phyloP scores from a whole-genome alignment of 2,888 invertebrate genomes.

The Pheosia gnoma region DNA sequence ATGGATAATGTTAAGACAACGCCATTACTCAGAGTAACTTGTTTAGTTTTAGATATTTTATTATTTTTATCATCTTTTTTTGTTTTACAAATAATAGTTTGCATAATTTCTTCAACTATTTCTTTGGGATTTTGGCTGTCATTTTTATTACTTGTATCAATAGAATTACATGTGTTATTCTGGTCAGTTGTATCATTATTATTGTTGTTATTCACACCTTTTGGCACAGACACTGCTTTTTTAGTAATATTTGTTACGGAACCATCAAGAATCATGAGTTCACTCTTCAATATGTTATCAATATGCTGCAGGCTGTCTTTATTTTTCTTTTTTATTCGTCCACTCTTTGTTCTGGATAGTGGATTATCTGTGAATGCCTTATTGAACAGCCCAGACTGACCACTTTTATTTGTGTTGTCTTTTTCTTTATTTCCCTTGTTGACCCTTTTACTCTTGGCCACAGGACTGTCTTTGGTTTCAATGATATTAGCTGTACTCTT shows the following conservation, averaged over 20 bases:
- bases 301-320: conserved; percentile 56
- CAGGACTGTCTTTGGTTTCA: conserved; percentile 12
- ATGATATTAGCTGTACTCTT: conserved; percentile 4
- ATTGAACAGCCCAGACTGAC: background rate
- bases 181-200: conserved; percentile 65
- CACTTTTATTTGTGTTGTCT: background rate
- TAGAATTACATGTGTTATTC: conserved; percentile 41
- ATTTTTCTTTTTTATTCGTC: conserved; percentile 48
- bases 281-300: conserved; percentile 66
- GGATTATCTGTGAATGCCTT: conserved; percentile 1
- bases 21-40: conserved; percentile 48
- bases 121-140: conserved; percentile 6
- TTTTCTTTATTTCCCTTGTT: conserved; percentile 13
- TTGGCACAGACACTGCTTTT: conserved; percentile 10
- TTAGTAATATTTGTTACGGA: conserved; percentile 18
- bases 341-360: conserved; percentile 45
- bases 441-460: conserved; percentile 15
- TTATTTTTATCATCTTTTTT: conserved; percentile 18
- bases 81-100: conserved; percentile 9
- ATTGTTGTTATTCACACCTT: conserved; percentile 72
- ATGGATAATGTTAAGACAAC: conserved; percentile 44
- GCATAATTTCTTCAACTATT: conserved; percentile 17
- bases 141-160: conserved; percentile 20
- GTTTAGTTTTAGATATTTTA: conserved; percentile 34
- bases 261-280: conserved; percentile 60